Conservation (phyloP, 2,797 vertebrate genomes). For the Centroberyx gerrardi region DNA sequence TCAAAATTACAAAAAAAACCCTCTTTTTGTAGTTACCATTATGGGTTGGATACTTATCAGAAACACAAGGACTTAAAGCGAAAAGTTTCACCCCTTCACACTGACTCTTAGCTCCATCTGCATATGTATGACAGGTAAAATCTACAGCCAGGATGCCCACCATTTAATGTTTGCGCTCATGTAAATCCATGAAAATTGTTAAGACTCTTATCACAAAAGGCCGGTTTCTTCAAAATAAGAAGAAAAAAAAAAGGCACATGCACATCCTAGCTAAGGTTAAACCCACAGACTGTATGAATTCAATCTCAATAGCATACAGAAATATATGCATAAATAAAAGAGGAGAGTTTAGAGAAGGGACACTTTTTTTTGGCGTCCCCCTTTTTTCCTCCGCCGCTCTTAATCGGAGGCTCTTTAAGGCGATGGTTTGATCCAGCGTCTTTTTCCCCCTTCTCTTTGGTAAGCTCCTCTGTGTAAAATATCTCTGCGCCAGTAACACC, state of each 20-base stretch:
- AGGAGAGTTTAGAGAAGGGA: constrained; percentile 70
- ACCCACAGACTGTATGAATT: constrained; percentile 47
- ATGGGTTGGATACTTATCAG: constrained; percentile 5
- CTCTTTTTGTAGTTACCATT: background rate
- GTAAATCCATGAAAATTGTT: constrained; percentile 78
- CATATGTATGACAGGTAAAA: constrained; percentile 71
- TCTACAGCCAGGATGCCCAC: constrained; percentile 47
- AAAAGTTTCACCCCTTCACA: constrained; percentile 49
- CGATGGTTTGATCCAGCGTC: constrained; percentile 76
- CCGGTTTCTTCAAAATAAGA: constrained; percentile 61
- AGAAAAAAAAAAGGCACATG: constrained; percentile 24
- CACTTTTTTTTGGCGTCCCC: constrained; percentile 62
- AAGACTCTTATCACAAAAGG: constrained; percentile 74
- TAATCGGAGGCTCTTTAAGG: constrained; percentile 75
- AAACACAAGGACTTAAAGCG: constrained; percentile 4
- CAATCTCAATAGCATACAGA: constrained; percentile 54
- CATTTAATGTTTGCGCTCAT: constrained; percentile 57
- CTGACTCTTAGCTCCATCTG: constrained; percentile 42
- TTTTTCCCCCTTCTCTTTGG: constrained; percentile 58
- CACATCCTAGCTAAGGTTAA: constrained; percentile 60
- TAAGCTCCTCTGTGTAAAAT: constrained; percentile 84
- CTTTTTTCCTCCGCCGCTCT: constrained; percentile 60
- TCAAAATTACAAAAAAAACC: background rate
- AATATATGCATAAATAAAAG: constrained; percentile 64
- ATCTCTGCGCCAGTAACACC: constrained; percentile 85